Evolutionary conservation across 92 coral and sea anemone genomes (phyloP).

Genomic region (Micromussa lordhowensis): DNA sequence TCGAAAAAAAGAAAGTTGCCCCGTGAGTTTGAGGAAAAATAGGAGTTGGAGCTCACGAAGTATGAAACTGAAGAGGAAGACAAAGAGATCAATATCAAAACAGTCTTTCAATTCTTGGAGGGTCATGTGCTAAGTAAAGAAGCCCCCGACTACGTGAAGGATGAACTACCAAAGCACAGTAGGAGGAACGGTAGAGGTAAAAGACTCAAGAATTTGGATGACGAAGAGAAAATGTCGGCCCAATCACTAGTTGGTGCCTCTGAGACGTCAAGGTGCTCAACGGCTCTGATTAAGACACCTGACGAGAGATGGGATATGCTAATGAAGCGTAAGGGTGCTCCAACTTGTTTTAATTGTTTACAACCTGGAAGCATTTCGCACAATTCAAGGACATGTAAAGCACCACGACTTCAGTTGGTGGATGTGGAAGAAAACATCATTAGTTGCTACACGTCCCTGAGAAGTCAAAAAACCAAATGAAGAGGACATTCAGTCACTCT

Average conservation of each 20-base stretch:
- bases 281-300: neutral
- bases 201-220: neutral
- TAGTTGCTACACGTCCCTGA: neutral
- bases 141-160: neutral
- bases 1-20: conserved; percentile 23
- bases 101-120: conserved; percentile 6
- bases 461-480: neutral
- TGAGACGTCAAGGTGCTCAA: neutral
- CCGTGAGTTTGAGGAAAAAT: conserved; percentile 22
- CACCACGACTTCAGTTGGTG: neutral
- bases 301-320: conserved; percentile 5
- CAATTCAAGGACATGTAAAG: neutral
- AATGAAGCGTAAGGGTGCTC: neutral
- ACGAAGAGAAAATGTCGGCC: neutral
- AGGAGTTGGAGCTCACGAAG: conserved; percentile 34
- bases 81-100: conserved; percentile 8
- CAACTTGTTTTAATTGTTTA: conserved; percentile 12
- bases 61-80: conserved; percentile 25
- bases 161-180: neutral
- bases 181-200: neutral
- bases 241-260: neutral
- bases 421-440: conserved; percentile 13
- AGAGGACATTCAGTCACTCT: neutral
- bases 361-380: conserved; percentile 6
- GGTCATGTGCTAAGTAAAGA: conserved; percentile 10